Evolutionary conservation across 2,113 vertebrate genomes (phyloP), one percentile per base, ranked within the genome.

Genomic region (Pao palembangensis): DNA sequence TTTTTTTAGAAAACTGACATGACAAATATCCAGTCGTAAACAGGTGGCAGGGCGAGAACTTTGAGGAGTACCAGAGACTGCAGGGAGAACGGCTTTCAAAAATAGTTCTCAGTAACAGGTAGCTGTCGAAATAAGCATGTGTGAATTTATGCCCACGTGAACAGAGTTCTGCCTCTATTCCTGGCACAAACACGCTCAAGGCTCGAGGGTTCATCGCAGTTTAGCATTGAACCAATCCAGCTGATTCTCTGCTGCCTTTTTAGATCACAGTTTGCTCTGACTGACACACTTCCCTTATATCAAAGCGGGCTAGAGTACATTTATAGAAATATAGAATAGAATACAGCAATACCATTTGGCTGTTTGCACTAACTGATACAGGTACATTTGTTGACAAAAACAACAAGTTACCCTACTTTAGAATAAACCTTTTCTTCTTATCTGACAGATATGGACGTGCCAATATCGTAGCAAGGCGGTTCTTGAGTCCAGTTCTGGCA

Each of bases 1-100:
- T 25, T 23, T 58, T 80, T 78, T 5, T 51, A 64, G 20, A 61
- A 50, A 73, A 69, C 50, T 47, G 48, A 60, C 51, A 12, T 10
- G 4, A 53, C 18, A 58, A 34, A 60, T 58, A 55, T 47, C 54
- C 49, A 42, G 25, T 7, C 18, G 31, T 51, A 13, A 21, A 34
- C 48, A 19, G 55, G 67, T 62, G 63, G 51, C 1, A 43, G 44
- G 25, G 69, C 49, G 69, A 81, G 51, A 78, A 69, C 80, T 77
- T 51, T 71, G 18, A 80, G 61, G 3, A 14, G 48, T 55, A 31
- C 13, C 1, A 43, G 19, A 17, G 44, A 57, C 4, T 8, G 56
- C 58, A 51, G 41, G 25, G 41, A 61, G 10, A 11, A 12, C 34
- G 10, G 34, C 34, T 8, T 31, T 31, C 28, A 31, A 31, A 31